Evolutionary conservation across 2,797 vertebrate genomes (phyloP), one percentile per base, ranked within the genome.

Genomic region (Hephaestus fuliginosus): DNA sequence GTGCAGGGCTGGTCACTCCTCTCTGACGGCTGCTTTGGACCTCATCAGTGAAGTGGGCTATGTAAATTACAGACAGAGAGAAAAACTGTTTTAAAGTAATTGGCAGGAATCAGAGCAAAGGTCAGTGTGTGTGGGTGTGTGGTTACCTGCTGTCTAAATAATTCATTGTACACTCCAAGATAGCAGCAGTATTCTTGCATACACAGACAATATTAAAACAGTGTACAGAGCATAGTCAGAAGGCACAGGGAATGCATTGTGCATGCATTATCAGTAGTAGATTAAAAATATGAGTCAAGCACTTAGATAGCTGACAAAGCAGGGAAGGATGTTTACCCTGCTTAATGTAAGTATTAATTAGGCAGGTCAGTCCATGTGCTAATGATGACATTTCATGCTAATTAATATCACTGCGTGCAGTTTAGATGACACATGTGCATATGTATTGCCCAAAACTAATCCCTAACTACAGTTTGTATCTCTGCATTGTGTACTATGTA

Each of bases 21-120:
- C 93, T 90, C 84, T 88, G 86, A 92, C 72, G 76, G 83, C 90
- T 87, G 93, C 92, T 95, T 90, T 90, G 89, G 93, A 91, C 94
- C 84, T 95, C 94, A 94, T 95, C 84, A 85, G 89, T 76, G 81
- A 91, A 92, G 84, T 79, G 73, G 60, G 75, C 94, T 95, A 88
- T 89, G 83, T 83, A 88, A 93, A 92, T 80, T 78, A 93, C 76
- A 91, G 65, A 89, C 65, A 91, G 71, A 83, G 71, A 88, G 53
- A 88, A 81, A 87, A 86, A 69, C 43, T 49, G 77, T 84, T 86
- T 93, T 88, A 91, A 86, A 87, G 75, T 89, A 78, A 92, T 85
- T 90, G 70, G 51, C 79, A 85, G 77, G 80, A 89, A 82, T 67
- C 69, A 80, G 77, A 86, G 78, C 60, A 83, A 73, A 88, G 85